A percentile compares a stretch with the other conserved stretches of the same genome.
phyloP scores from a whole-genome alignment of 2,113 vertebrate genomes.

The mouse (Mus musculus) region GRCm39 chr2:124998501-124999000 shows the following conservation, averaged over 20 bases:
- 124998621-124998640: not conserved
- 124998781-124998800: not conserved
- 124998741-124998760: not conserved
- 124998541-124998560: not conserved
- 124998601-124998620: not conserved
- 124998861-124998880: not conserved
- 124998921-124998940: slow-evolving; percentile 18
- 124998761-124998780: slow-evolving; percentile 19
- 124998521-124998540: not conserved
- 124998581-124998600: not conserved
- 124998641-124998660: not conserved
- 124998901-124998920: not conserved
- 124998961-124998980: not conserved
- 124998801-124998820: slow-evolving; percentile 24
- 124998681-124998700: not conserved
- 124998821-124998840: not conserved
- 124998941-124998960: not conserved
- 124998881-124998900: not conserved
- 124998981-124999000: not conserved
- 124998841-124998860: not conserved
- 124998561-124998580: not conserved
- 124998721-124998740: not conserved
- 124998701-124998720: too few species aligned
- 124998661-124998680: not conserved
- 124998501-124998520: not conserved